Percentiles rank a stretch among this genome's conserved stretches.
phyloP scores from a whole-genome alignment of 2,113 vertebrate species.

The Sisor rabdophorus region DNA sequence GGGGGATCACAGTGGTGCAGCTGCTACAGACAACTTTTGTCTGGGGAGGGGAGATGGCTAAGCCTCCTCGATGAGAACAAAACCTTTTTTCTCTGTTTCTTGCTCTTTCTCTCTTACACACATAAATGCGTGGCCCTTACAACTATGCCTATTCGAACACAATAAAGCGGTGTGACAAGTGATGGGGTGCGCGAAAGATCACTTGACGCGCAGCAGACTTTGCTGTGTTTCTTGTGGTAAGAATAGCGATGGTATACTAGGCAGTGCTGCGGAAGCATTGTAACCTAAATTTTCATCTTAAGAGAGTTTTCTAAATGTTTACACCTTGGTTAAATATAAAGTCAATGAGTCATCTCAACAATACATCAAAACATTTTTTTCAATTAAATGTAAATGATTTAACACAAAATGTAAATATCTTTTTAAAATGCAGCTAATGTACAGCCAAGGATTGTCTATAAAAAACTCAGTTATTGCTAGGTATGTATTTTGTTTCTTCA shows the following conservation, averaged over 20 bases:
- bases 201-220: conserved; percentile 29
- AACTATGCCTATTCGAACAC: conserved; percentile 47
- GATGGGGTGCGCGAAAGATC: conserved; percentile 41
- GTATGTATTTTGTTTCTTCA: not conserved
- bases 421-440: not conserved
- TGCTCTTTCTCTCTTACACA: conserved; percentile 30
- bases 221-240: not conserved
- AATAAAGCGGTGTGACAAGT: conserved; percentile 45
- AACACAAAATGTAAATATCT: too few species aligned
- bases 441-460: not conserved
- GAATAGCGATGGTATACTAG: not conserved
- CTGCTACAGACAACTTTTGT: conserved; percentile 76
- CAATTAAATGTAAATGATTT: not conserved
- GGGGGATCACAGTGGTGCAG: conserved; percentile 77
- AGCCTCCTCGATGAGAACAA: conserved; percentile 69
- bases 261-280: not conserved
- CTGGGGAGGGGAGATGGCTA: conserved; percentile 63
- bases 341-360: not conserved
- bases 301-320: not conserved
- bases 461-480: not conserved
- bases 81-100: conserved; percentile 40
- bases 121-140: conserved; percentile 40
- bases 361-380: not conserved
- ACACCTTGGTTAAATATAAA: not conserved
- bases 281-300: not conserved